Percentiles rank a stretch among this genome's conserved stretches.
Conservation (phyloP, 2,797 vertebrate genomes). For the Trematocara caparti region DNA sequence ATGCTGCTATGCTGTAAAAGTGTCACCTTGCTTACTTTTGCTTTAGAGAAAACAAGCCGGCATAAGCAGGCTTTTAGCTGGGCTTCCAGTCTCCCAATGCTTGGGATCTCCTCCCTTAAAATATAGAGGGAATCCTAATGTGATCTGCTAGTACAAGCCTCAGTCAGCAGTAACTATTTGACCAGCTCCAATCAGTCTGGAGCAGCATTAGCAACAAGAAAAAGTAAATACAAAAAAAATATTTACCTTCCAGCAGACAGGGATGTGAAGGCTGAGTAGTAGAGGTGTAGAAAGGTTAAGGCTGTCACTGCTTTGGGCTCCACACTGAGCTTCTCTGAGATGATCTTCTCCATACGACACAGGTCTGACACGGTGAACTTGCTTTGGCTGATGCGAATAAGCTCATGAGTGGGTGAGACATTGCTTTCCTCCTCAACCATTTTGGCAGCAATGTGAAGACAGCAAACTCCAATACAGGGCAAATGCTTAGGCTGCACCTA, state of each 20-base stretch:
- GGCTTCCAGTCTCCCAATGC: slow-evolving; percentile 93
- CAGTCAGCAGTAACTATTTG: slow-evolving; percentile 33
- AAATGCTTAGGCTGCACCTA: slow-evolving; percentile 96
- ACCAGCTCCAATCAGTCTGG: slow-evolving; percentile 15
- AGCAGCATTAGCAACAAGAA: background rate
- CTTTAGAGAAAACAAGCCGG: slow-evolving; percentile 92
- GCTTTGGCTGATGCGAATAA: slow-evolving; percentile 97
- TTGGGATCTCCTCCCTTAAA: slow-evolving; percentile 88
- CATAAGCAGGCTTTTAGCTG: slow-evolving; percentile 97
- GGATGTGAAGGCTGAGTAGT: slow-evolving; percentile 83
- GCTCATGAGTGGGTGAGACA: slow-evolving; percentile 85
- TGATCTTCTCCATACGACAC: slow-evolving; percentile 95
- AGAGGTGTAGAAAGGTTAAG: slow-evolving; percentile 97
- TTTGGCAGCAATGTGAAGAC: slow-evolving; percentile 89
- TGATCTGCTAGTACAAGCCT: slow-evolving; percentile 41
- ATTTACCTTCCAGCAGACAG: slow-evolving; percentile 85
- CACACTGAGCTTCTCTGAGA: slow-evolving; percentile 92
- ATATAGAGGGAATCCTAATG: slow-evolving; percentile 50
- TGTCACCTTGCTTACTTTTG: slow-evolving; percentile 84
- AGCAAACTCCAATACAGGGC: slow-evolving; percentile 92
- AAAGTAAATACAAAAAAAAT: background rate
- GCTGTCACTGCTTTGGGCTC: slow-evolving; percentile 92
- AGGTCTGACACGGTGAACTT: slow-evolving; percentile 97
- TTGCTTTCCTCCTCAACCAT: slow-evolving; percentile 87
- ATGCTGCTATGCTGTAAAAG: slow-evolving; percentile 22